Base-by-base conservation (phyloP, 2,888 invertebrate genomes). In the Eumerus sabulonum region DNA sequence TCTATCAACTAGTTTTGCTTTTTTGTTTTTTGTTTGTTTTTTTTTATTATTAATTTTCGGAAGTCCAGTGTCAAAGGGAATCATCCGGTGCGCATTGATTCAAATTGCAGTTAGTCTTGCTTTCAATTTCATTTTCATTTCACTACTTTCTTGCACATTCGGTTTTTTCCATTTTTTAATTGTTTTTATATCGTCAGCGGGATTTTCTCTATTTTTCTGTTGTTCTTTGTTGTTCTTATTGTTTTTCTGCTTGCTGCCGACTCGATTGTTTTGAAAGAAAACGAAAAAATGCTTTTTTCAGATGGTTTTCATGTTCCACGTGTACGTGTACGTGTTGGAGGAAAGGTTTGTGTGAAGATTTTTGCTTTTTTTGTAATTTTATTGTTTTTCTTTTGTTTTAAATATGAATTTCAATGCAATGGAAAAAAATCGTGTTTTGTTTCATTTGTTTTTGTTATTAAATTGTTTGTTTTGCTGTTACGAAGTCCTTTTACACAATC, bases 401-500 rank as follows among this genome's bases (percentile, higher is more conserved):
- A n/a, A 63, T 67, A 72, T 82, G 59, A 72, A 67, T 82, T 72
- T n/a, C n/a, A 40, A 71, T 66, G 74, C 76, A 82, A 81, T 82
- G 82, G 82, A 82, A 82, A 81, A 82, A 40, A 74, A 76, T 76
- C 73, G 70, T 51, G 68, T 63, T 51, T 68, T 38, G 42, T 74
- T 45, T 19, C 38, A 57, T 63, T 45, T 47, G 59, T 47, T 40
- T 47, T 12, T n/a, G 40, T 50, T 66, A 45, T 59, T 70, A n/a
- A n/a, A n/a, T 42, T 56, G 57, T 57, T 81, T 54, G 40, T 62
- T 16, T 50, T 60, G 66, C 59, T 51, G 44, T 62, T 63, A 73
- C 68, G 74, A 82, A 82, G 81, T 82, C 76, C 74, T 71, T 82
- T 77, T 81, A 84, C 82, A 83, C 82, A 83, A 84, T 83, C 82